Base-by-base conservation (phyloP, 2,113 vertebrate genomes). In the Sciurus niger region DNA sequence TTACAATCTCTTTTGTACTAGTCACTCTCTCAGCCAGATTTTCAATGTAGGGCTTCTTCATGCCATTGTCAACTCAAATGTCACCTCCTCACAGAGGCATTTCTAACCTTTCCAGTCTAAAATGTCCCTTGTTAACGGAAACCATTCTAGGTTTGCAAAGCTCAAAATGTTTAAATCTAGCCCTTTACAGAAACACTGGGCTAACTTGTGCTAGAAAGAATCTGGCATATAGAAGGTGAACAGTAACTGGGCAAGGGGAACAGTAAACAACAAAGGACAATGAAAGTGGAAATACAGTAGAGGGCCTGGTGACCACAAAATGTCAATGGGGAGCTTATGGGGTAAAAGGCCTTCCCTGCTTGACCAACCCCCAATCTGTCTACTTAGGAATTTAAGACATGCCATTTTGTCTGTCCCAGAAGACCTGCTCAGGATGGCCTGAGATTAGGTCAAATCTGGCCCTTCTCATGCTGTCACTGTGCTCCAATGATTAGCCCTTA, bases 21-120 rank as follows among this genome's bases (percentile, higher is more conserved):
- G 67, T 9, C 68, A 88, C 58, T 53, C 13, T 18, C 40, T 78
- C n/a, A 77, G 53, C 20, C 28, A 89, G 68, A 60, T 40, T 70
- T 93, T 89, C 51, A 74, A 94, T 24, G 58, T 40, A 86, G 14
- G 14, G 24, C 20, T 85, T 67, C 46, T 94, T 58, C 73, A 76
- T 8, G 14, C 28, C 80, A 28, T 17, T 90, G 86, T 37, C 67
- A 83, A 68, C 13, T 92, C 46, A 76, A 34, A 68, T 18, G 46
- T 76, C 53, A 58, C n/a, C 4, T 89, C 46, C 30, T 63, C 48
- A 74, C 22, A 55, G 22, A 86, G 63, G 18, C n/a, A 55, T n/a
- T 74, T n/a, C 17, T 11, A 0, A 68, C 55, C 25, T 96, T 18
- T 34, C 22, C 12, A 11, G 30, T 84, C 34, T 89, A 40, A 92